phyloP scores from a whole-genome alignment of 2,888 invertebrate genomes.

The Anoncus sp. region DNA sequence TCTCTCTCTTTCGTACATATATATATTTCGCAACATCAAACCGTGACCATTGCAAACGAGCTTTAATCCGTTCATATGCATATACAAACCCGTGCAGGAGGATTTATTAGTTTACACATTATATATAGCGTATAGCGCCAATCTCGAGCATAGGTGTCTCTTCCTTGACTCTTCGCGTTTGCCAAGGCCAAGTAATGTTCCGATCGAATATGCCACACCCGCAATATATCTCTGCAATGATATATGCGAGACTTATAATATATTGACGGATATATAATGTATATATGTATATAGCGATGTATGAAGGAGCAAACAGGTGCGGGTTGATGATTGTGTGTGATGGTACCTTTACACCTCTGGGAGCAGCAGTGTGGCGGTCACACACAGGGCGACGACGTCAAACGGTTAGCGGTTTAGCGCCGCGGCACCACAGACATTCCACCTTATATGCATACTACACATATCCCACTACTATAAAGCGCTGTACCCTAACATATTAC shows the following conservation, averaged over 20 bases:
- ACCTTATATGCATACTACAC: slow-evolving; percentile 46
- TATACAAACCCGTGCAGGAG: not conserved
- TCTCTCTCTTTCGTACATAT: slow-evolving; percentile 22
- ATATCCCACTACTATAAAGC: slow-evolving; percentile 35
- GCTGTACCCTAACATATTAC: slow-evolving; percentile 43
- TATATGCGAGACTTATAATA: slow-evolving; percentile 8
- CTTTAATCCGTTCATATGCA: slow-evolving; percentile 28
- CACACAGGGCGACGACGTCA: slow-evolving; percentile 58
- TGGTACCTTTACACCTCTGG: slow-evolving; percentile 1
- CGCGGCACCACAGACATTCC: slow-evolving; percentile 58
- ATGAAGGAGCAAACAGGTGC: slow-evolving; percentile 27
- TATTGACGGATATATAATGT: not conserved
- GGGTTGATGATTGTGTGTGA: slow-evolving; percentile 2
- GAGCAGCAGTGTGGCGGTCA: slow-evolving; percentile 37
- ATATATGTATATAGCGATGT: not conserved
- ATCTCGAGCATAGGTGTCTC: slow-evolving; percentile 7
- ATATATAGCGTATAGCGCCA: not conserved
- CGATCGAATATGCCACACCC: slow-evolving; percentile 27
- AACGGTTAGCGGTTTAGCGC: slow-evolving; percentile 64
- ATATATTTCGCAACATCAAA: slow-evolving; percentile 37
- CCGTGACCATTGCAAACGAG: slow-evolving; percentile 24
- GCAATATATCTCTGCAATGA: slow-evolving; percentile 18
- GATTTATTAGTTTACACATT: slow-evolving; percentile 21
- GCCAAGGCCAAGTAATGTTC: not conserved
- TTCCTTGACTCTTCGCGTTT: slow-evolving; percentile 17